These are phyloP conservation scores for Oncorhynchus mykiss DNA, from an alignment of 2,113 vertebrate genomes.

Conservation along the genomic window DNA sequence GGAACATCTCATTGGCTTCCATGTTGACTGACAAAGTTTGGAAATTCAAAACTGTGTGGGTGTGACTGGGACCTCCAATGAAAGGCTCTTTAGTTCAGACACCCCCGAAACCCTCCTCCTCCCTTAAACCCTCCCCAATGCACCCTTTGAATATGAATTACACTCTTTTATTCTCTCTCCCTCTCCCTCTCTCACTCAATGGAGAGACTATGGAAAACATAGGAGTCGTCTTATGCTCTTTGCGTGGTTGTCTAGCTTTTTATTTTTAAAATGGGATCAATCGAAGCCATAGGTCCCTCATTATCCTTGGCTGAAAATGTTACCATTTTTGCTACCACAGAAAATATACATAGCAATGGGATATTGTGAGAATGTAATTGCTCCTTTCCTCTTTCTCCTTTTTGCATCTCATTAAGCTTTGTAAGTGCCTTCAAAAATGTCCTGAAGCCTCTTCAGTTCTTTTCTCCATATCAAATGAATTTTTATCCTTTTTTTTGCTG, in stretches of 20 bases:
- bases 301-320: slow-evolving; percentile 50
- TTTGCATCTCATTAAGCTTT: slow-evolving; percentile 58
- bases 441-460: slow-evolving; percentile 55
- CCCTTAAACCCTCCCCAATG: slow-evolving; percentile 12
- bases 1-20: not conserved
- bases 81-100: slow-evolving; percentile 47
- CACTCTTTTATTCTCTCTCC: slow-evolving; percentile 41
- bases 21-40: slow-evolving; percentile 5
- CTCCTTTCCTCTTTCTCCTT: slow-evolving; percentile 62
- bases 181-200: slow-evolving; percentile 5
- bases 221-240: slow-evolving; percentile 11
- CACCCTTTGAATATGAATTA: slow-evolving; percentile 32
- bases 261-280: slow-evolving; percentile 9
- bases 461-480: slow-evolving; percentile 25
- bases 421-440: slow-evolving; percentile 66
- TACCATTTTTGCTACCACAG: slow-evolving; percentile 55
- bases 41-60: not conserved
- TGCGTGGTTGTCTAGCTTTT: slow-evolving; percentile 44
- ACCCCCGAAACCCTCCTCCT: slow-evolving; percentile 43
- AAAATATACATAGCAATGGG: slow-evolving; percentile 50
- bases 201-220: slow-evolving; percentile 21
- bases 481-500: slow-evolving; percentile 38
- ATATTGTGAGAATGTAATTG: slow-evolving; percentile 75
- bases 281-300: slow-evolving; percentile 36
- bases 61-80: not conserved